Base-by-base conservation (phyloP, 1,140 invertebrate species). In the Drosophila triauraria region DNA sequence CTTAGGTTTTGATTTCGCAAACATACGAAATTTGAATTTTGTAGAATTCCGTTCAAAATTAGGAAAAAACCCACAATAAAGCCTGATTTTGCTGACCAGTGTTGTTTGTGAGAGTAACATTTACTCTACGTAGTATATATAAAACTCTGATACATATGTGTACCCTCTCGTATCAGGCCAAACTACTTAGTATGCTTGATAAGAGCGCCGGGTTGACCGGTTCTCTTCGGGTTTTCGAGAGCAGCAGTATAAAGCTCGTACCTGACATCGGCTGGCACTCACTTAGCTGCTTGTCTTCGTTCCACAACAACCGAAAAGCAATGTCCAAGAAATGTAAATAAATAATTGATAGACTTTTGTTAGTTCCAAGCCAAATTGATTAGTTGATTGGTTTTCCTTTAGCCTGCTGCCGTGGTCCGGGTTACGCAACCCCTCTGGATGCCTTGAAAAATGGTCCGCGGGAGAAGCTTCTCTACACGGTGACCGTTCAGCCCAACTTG, bases 391-490 rank as follows among this genome's bases (percentile, higher is more conserved):
- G 70, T 51, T 63, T 38, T 44, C 54, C 9, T 25, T 15, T 32
- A 92, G 91, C 63, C 53, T 93, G 80, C 70, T 92, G 93, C 68
- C 94, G 93, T 82, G 96, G 96, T 5, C 96, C 96, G 12, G 96
- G 96, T n/a, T 97, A 96, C 83, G 94, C 93, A 46, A 95, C 94
- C 13, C 98, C 98, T 0, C 80, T 96, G 72, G 97, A 96, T 54
- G 98, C 98, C 0, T 97, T 98, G 94, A 94, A 93, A 65, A 95
- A 95, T 75, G 98, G 97, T 0, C 95, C 96, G 0, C 93, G 95
- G 30, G 98, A 99, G 93, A 96, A 96, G 91, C 93, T 99, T 12
- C 86, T 99, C 1, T 99, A 99, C 91, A 95, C 98, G 2, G 94
- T 96, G n/a, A 98, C 97, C 84, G 95, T 98, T 30, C 95, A 96